Evolutionary conservation across 1,140 invertebrate species (phyloP).

Genomic region (Doryteuthis pealeii): DNA sequence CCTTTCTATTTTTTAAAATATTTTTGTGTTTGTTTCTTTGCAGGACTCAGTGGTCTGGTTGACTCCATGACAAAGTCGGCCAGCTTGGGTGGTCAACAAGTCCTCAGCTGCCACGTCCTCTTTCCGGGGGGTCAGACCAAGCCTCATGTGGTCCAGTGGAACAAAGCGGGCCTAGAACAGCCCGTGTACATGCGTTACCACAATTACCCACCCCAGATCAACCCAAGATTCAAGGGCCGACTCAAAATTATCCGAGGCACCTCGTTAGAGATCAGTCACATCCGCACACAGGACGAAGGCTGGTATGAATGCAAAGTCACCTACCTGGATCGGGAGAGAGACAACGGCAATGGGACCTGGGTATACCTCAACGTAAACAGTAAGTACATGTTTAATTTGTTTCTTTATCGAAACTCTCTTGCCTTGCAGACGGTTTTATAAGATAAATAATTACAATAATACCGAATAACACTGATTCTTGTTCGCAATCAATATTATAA

Average conservation of each 20-base stretch:
- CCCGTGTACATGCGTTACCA: slow-evolving; percentile 68
- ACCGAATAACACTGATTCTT: too few species aligned
- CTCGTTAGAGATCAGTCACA: slow-evolving; percentile 90
- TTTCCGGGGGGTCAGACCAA: slow-evolving; percentile 91
- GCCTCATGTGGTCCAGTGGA: slow-evolving; percentile 96
- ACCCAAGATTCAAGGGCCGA: slow-evolving; percentile 86
- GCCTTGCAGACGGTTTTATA: too few species aligned
- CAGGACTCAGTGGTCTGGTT: slow-evolving; percentile 58
- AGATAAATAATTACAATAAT: too few species aligned
- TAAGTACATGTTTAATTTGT: slow-evolving; percentile 57
- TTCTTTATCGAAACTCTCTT: too few species aligned
- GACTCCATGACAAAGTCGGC: slow-evolving; percentile 63
- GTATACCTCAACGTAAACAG: slow-evolving; percentile 94
- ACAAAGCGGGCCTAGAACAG: slow-evolving; percentile 80
- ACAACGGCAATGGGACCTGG: slow-evolving; percentile 83
- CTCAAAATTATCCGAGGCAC: slow-evolving; percentile 84
- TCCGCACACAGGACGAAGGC: slow-evolving; percentile 88
- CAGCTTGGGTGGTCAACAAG: slow-evolving; percentile 90
- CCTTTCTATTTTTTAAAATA: not conserved
- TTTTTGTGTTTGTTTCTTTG: not conserved
- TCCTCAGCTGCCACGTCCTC: slow-evolving; percentile 94
- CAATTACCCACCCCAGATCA: slow-evolving; percentile 91
- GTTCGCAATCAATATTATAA: too few species aligned
- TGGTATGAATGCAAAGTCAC: slow-evolving; percentile 97
- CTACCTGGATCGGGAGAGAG: slow-evolving; percentile 90